A percentile compares a stretch with the other conserved stretches of the same genome.
Conservation (phyloP, 2,113 vertebrate species). For the Varanus salvator region DNA sequence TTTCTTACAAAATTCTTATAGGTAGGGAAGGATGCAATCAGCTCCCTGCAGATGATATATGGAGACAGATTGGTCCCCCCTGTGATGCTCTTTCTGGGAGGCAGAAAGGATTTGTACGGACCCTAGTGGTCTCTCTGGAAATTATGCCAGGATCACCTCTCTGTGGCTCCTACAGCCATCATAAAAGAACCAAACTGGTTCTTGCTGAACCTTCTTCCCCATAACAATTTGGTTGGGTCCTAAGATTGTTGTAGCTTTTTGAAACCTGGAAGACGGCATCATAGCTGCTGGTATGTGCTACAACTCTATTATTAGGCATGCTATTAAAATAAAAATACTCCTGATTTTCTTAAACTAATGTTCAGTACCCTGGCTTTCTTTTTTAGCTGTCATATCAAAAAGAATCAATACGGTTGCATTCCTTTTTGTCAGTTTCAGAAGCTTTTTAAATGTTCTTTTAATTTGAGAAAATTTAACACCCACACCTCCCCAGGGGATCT, state of each 20-base stretch:
- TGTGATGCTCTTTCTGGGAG: too few relatives aligned
- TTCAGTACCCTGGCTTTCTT: background rate
- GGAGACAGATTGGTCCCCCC: too few relatives aligned
- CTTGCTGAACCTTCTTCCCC: background rate
- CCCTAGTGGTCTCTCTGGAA: too few relatives aligned
- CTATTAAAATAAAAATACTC: background rate
- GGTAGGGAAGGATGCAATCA: too few relatives aligned
- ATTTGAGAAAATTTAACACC: background rate
- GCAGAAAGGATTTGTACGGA: too few relatives aligned
- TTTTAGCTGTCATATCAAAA: background rate
- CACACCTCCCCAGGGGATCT: background rate
- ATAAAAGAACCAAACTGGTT: background rate
- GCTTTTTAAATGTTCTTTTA: background rate
- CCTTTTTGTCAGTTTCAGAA: constrained; percentile 1
- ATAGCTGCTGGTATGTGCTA: background rate
- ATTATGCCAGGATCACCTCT: too few relatives aligned
- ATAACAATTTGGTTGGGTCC: background rate
- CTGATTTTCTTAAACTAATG: background rate
- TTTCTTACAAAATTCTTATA: too few relatives aligned
- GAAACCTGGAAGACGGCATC: background rate
- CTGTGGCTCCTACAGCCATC: too few relatives aligned
- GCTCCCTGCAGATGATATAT: too few relatives aligned
- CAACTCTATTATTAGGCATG: background rate
- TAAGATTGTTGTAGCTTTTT: background rate
- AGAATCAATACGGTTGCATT: background rate